Conservation (phyloP, 2,113 vertebrate genomes). For the Grammomys surdaster region DNA sequence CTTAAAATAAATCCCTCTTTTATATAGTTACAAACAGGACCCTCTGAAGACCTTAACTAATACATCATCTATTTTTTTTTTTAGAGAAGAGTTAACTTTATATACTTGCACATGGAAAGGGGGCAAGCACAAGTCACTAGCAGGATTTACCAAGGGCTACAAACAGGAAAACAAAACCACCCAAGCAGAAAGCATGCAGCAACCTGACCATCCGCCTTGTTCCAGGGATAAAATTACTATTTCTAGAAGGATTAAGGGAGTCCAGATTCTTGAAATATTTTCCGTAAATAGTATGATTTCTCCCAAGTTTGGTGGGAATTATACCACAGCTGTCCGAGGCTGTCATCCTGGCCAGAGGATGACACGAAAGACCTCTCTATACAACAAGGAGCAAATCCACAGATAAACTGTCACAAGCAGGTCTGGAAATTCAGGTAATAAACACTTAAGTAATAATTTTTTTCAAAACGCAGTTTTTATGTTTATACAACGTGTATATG, state of each 20-base stretch:
- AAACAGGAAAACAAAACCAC: neutral
- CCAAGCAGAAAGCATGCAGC: neutral
- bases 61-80: neutral
- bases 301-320: neutral
- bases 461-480: neutral
- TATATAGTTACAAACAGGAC: neutral
- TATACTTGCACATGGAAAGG: neutral
- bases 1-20: neutral
- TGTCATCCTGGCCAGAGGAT: neutral
- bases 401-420: neutral
- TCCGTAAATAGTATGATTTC: conserved; percentile 13
- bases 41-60: neutral
- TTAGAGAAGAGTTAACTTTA: neutral
- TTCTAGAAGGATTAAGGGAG: conserved; percentile 37
- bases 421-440: neutral
- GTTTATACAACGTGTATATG: conserved; percentile 16
- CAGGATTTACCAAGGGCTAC: neutral
- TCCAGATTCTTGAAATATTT: neutral
- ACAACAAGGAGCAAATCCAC: neutral
- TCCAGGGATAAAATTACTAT: neutral
- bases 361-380: neutral
- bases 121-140: neutral
- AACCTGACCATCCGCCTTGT: neutral
- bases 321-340: neutral
- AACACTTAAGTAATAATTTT: neutral